Conservation (phyloP, 2,797 vertebrate species). For the Vultur gryphus region DNA sequence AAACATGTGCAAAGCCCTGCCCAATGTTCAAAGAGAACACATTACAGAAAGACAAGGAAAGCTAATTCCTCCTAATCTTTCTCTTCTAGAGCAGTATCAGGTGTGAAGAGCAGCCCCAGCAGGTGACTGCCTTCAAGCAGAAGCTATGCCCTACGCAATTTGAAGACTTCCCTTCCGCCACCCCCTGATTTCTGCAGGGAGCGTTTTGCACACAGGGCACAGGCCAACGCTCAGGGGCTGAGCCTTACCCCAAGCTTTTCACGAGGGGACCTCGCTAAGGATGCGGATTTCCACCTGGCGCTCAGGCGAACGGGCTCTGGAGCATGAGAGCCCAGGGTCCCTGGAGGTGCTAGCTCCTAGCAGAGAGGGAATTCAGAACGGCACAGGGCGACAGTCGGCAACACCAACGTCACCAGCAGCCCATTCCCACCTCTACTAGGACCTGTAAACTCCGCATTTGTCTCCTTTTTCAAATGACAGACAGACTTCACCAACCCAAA, state of each 20-base stretch:
- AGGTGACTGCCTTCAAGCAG: not conserved
- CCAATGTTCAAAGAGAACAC: not conserved
- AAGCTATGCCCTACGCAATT: not conserved
- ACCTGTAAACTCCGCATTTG: not conserved
- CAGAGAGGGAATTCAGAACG: not conserved
- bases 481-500: not conserved
- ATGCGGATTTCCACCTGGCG: not conserved
- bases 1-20: not conserved
- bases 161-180: not conserved
- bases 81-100: not conserved
- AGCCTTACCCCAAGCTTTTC: not conserved
- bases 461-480: not conserved
- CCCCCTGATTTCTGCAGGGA: not conserved
- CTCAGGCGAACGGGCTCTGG: not conserved
- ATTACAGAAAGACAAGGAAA: not conserved
- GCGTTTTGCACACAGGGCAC: too few species aligned
- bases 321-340: not conserved
- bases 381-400: not conserved
- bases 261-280: not conserved
- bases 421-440: not conserved
- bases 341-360: not conserved
- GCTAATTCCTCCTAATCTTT: not conserved
- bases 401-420: not conserved
- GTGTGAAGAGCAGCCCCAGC: not conserved
- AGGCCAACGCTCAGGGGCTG: rapidly evolving